Evolutionary conservation across 2,113 vertebrate genomes (phyloP).

Genomic region (Malaclemys terrapin): DNA sequence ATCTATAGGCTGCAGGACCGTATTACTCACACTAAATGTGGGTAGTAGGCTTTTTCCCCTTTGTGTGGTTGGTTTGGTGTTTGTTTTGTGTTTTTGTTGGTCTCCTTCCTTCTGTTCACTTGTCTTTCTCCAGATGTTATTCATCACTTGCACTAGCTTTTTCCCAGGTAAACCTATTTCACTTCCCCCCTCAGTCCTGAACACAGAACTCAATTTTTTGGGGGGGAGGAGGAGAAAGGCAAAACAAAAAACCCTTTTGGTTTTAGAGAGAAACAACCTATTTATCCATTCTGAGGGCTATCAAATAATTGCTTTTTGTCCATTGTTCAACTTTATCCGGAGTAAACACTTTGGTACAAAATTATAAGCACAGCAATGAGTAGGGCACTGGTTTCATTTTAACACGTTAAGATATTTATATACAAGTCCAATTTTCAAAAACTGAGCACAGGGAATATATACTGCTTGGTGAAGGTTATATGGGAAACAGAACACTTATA

Average conservation of each 20-base stretch:
- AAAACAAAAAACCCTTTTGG: background rate
- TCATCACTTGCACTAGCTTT: background rate
- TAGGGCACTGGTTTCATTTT: background rate
- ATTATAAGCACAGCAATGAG: background rate
- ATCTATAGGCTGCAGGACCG: slow-evolving; percentile 40
- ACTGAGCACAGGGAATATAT: background rate
- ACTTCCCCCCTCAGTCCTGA: background rate
- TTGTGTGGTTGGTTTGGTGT: too few species aligned
- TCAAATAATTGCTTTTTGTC: background rate
- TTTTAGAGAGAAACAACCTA: background rate
- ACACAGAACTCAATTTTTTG: background rate
- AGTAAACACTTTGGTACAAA: background rate
- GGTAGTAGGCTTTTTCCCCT: background rate
- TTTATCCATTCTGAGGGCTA: background rate
- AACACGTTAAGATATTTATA: background rate
- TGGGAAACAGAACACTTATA: background rate
- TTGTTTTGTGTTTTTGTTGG: too few species aligned
- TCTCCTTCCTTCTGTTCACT: background rate
- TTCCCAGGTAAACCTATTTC: background rate
- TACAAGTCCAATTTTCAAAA: background rate
- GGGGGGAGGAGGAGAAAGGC: too few species aligned
- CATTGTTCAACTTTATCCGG: rapidly evolving
- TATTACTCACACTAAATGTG: background rate
- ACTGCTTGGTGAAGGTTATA: background rate
- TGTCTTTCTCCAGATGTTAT: background rate